Evolutionary conservation across 2,113 vertebrate genomes (phyloP).

Genomic region (Onychostoma macrolepis): DNA sequence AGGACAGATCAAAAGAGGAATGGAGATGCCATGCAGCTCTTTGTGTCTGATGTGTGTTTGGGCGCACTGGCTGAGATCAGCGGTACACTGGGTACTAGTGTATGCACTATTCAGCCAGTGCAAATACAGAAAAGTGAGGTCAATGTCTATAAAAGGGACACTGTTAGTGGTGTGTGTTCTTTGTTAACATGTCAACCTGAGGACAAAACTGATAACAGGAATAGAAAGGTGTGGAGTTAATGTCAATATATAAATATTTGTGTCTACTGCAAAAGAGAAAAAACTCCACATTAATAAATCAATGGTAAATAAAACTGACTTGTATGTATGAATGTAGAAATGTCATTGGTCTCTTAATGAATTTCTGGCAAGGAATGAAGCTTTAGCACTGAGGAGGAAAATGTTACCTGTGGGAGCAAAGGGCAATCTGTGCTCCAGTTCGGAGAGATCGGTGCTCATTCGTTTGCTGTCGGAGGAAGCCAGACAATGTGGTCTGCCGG

Average conservation of each 20-base stretch:
- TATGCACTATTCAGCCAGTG: not conserved
- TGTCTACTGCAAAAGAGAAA: not conserved
- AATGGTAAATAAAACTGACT: not conserved
- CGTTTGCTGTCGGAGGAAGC: constrained; percentile 86
- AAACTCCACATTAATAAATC: not conserved
- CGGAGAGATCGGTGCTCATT: constrained; percentile 95
- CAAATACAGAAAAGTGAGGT: constrained; percentile 18
- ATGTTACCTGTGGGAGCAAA: constrained; percentile 86
- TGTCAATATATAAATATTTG: not conserved
- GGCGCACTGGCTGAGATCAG: constrained; percentile 3
- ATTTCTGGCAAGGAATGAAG: not conserved
- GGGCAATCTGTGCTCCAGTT: constrained; percentile 89
- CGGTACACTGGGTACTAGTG: constrained; percentile 5
- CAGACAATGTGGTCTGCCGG: constrained; percentile 79
- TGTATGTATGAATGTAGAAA: not conserved
- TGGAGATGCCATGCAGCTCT: constrained; percentile 21
- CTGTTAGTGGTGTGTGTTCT: constrained; percentile 16
- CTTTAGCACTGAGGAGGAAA: not conserved
- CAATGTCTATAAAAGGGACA: constrained; percentile 19
- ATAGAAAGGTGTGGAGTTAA: not conserved
- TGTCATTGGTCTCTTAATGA: not conserved
- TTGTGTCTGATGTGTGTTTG: constrained; percentile 39
- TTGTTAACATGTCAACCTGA: constrained; percentile 15
- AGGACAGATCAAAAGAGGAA: not conserved
- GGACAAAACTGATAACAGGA: not conserved